Evolutionary conservation across 2,888 invertebrate genomes (phyloP), one percentile per base, ranked within the genome.

Genomic region (Cerastis rubricosa): DNA sequence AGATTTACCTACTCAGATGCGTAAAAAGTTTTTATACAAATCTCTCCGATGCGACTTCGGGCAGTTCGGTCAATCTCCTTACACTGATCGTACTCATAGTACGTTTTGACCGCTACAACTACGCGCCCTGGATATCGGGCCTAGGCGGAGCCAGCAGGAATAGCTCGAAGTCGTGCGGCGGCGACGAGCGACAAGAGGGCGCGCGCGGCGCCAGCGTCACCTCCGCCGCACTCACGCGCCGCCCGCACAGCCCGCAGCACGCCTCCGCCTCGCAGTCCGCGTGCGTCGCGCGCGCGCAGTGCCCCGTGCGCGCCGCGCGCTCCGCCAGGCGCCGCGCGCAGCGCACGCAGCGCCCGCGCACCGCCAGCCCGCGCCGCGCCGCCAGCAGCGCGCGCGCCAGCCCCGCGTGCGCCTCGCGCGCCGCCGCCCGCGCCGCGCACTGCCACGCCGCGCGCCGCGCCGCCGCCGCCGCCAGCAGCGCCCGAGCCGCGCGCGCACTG

Each of bases 141-240:
- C 84, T 65, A 54, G 83, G 73, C 11, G 73, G 83, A 51, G 73
- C 74, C 54, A 66, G 43, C 7, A 86, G 19, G 14, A 67, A 25
- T 9, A 96, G 95, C 82, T 97, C 96, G 67, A 97, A 93, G 78
- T 96, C 96, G 0, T 94, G 96, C 9, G 95, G 90, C 49, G 96
- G 96, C 49, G 96, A 95, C 92, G 11, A 69, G 89, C n/a, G 89
- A 86, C 72, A 90, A 75, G n/a, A 83, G 11, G 35, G 81, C 57
- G 35, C 83, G 70, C 88, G 93, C 45, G 89, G 85, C 61, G 85
- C 65, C 71, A 85, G 90, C 74, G 91, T 84, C 71, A 91, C 84
- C 76, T 85, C 80, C 88, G 14, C 74, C 83, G 80, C 72, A 12
- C 91, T 90, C 79, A 84, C 83, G 80, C 93, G 92, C 12, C 89